phyloP scores from a whole-genome alignment of 2,888 invertebrate genomes.

The Eristalis intricaria region DNA sequence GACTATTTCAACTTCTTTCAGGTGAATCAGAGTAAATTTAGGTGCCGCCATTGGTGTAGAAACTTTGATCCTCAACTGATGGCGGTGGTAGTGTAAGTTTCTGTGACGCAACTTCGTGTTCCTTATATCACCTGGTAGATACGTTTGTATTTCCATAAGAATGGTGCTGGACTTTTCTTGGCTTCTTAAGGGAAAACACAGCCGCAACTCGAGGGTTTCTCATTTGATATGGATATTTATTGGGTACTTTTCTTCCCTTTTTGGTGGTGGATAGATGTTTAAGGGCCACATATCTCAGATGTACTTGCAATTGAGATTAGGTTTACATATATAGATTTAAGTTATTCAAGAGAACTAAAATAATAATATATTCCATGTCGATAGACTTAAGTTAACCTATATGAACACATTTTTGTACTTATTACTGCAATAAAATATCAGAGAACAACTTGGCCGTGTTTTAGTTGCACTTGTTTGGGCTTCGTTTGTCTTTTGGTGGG shows the following conservation, averaged over 20 bases:
- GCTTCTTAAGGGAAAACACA: background rate
- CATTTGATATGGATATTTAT: background rate
- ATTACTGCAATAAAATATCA: slow-evolving; percentile 1
- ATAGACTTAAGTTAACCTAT: slow-evolving; percentile 8
- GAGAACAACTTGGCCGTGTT: background rate
- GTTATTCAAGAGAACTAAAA: slow-evolving; percentile 1
- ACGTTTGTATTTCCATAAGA: background rate
- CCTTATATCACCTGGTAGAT: slow-evolving; percentile 8
- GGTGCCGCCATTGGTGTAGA: background rate
- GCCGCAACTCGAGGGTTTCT: background rate
- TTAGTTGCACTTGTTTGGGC: no score
- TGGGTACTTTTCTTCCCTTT: slow-evolving; percentile 1
- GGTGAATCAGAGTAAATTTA: slow-evolving; percentile 27
- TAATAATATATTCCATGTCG: slow-evolving; percentile 1
- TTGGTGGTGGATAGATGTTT: slow-evolving; percentile 28
- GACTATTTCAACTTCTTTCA: slow-evolving; percentile 43
- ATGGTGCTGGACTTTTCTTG: slow-evolving; percentile 37
- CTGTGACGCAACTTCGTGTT: slow-evolving; percentile 23
- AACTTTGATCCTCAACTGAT: background rate
- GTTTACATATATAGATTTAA: background rate
- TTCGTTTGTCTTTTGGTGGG: no score
- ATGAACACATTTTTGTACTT: slow-evolving; percentile 15
- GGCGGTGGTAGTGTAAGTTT: background rate
- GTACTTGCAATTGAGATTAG: background rate
- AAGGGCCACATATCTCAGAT: background rate